phyloP scores from a whole-genome alignment of 2,888 invertebrate genomes.

The Euplagia quadripunctaria region DNA sequence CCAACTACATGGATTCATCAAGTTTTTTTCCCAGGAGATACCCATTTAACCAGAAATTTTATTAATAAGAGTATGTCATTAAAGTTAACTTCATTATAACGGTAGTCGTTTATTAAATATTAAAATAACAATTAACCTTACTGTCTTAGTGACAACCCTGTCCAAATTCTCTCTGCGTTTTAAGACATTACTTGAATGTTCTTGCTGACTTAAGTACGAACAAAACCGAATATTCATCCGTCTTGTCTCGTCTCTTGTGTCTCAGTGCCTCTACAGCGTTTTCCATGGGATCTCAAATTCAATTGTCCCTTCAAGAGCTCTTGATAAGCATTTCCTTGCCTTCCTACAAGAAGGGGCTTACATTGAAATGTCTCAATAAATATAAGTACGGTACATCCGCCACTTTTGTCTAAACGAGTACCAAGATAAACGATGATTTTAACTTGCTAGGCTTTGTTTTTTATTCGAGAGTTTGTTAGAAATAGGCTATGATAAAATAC shows the following conservation, averaged over 20 bases:
- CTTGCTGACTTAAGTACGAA: conserved; percentile 42
- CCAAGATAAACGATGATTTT: conserved; percentile 23
- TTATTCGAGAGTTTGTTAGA: conserved; percentile 12
- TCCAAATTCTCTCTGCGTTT: conserved; percentile 40
- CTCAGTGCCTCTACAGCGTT: conserved; percentile 30
- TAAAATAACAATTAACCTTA: not conserved
- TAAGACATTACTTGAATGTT: conserved; percentile 41
- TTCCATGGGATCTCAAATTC: conserved; percentile 53
- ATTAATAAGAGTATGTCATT: too few species aligned
- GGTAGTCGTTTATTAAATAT: not conserved
- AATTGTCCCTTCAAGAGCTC: conserved; percentile 54
- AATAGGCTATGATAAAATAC: not conserved
- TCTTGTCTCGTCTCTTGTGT: conserved; percentile 43
- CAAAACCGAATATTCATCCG: conserved; percentile 47
- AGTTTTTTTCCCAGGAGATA: not conserved
- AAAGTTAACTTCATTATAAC: not conserved
- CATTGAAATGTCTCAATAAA: conserved; percentile 50
- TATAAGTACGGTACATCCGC: conserved; percentile 36
- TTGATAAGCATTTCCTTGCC: conserved; percentile 49
- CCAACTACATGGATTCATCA: not conserved
- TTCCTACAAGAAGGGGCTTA: conserved; percentile 34
- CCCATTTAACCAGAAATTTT: not conserved
- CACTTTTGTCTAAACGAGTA: conserved; percentile 20
- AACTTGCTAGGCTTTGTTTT: not conserved
- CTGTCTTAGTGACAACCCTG: conserved; percentile 33